Conservation (phyloP, 1,140 invertebrate genomes). For the Akabosia matsudoensis region DNA sequence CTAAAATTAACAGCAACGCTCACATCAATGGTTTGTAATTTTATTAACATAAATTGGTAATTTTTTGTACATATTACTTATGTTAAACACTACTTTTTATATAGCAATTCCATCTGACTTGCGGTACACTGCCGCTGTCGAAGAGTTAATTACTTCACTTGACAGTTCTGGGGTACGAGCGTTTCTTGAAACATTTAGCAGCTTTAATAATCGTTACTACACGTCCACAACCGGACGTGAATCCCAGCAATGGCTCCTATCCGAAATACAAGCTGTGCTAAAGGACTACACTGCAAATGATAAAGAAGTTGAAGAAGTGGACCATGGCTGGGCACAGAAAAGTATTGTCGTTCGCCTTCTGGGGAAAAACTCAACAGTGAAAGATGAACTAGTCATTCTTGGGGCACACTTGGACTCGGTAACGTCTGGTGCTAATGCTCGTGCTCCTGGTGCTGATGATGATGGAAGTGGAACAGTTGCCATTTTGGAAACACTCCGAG, state of each 20-base stretch:
- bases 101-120: background rate
- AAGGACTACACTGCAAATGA: background rate
- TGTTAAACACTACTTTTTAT: background rate
- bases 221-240: background rate
- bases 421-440: background rate
- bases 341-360: conserved; percentile 30
- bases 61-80: background rate
- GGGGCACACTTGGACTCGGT: conserved; percentile 32
- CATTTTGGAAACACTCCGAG: conserved; percentile 20
- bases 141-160: background rate
- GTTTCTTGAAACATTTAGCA: background rate
- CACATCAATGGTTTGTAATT: background rate
- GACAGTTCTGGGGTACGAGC: background rate
- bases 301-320: background rate
- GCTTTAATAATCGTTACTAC: background rate
- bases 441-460: conserved; percentile 25
- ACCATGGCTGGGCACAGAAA: conserved; percentile 23
- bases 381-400: conserved; percentile 23
- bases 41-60: background rate
- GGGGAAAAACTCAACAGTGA: background rate
- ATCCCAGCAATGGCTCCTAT: background rate
- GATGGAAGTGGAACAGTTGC: background rate
- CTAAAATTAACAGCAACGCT: background rate
- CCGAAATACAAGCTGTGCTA: background rate
- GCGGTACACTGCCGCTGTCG: background rate